Conservation (phyloP, 2,113 vertebrate genomes). For the Hiodon alosoides region DNA sequence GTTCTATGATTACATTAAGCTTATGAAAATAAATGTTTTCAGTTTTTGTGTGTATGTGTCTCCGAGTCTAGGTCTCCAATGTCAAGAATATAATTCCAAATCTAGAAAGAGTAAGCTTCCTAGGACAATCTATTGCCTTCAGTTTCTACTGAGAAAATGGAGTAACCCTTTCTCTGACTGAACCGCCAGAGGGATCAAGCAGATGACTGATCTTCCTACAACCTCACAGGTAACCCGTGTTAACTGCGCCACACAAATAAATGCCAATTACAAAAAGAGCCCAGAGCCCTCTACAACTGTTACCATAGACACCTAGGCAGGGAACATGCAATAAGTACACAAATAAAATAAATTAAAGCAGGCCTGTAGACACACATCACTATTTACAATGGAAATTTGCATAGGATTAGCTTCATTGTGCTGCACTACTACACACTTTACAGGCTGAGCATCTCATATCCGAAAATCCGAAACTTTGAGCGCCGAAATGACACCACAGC, state of each 20-base stretch:
- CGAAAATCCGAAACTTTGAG: too few relatives aligned
- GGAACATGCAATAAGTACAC: too few relatives aligned
- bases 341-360: too few relatives aligned
- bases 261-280: constrained; percentile 16
- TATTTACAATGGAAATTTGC: too few relatives aligned
- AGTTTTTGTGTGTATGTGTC: constrained; percentile 8
- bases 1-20: constrained; percentile 1
- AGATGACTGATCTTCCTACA: constrained; percentile 13
- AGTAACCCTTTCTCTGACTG: constrained; percentile 15
- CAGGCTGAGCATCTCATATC: too few relatives aligned
- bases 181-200: constrained; percentile 8
- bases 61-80: too few relatives aligned
- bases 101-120: background rate
- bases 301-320: too few relatives aligned
- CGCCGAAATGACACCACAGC: too few relatives aligned
- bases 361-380: too few relatives aligned
- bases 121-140: background rate
- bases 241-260: constrained; percentile 9
- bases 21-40: constrained; percentile 36
- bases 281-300: background rate
- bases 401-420: too few relatives aligned
- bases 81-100: too few relatives aligned
- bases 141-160: constrained; percentile 7
- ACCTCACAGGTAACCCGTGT: background rate
- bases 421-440: too few relatives aligned